A percentile compares a stretch with the other conserved stretches of the same genome.
phyloP scores from a whole-genome alignment of 1,140 invertebrate species.

The Oryctes rhinoceros region DNA sequence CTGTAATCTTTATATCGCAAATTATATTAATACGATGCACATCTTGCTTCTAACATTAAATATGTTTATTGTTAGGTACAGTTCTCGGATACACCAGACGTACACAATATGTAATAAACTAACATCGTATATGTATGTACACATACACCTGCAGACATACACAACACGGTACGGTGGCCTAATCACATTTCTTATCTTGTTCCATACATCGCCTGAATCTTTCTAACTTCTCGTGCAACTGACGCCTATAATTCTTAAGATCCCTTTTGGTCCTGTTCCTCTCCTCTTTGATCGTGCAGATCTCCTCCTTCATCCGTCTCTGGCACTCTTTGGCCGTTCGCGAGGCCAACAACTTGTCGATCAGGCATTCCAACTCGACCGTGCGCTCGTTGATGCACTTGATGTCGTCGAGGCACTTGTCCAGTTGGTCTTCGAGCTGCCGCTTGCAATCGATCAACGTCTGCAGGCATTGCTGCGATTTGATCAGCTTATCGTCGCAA shows the following conservation, averaged over 20 bases:
- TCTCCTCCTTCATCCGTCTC: slow-evolving; percentile 33
- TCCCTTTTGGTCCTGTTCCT: slow-evolving; percentile 11
- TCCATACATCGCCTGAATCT: background rate
- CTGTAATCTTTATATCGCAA: background rate
- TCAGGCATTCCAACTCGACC: slow-evolving; percentile 3
- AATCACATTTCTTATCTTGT: background rate
- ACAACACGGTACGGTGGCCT: no score
- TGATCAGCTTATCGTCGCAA: slow-evolving; percentile 10
- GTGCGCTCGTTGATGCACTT: slow-evolving; percentile 31
- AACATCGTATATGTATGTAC: no score
- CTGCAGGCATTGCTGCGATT: slow-evolving; percentile 27
- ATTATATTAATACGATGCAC: background rate
- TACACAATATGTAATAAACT: no score
- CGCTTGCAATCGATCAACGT: background rate
- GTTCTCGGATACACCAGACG: no score
- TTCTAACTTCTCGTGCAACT: slow-evolving; percentile 29
- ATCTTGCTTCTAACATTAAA: no score
- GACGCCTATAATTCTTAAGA: slow-evolving; percentile 11
- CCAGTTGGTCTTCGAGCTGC: slow-evolving; percentile 25
- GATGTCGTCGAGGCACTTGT: slow-evolving; percentile 22
- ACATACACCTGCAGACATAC: no score
- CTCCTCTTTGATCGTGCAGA: slow-evolving; percentile 37
- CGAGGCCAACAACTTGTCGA: slow-evolving; percentile 17
- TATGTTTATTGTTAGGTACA: no score
- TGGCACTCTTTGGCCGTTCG: slow-evolving; percentile 14